Evolutionary conservation across 2,113 vertebrate genomes (phyloP).

Genomic region (Hypomesus transpacificus): DNA sequence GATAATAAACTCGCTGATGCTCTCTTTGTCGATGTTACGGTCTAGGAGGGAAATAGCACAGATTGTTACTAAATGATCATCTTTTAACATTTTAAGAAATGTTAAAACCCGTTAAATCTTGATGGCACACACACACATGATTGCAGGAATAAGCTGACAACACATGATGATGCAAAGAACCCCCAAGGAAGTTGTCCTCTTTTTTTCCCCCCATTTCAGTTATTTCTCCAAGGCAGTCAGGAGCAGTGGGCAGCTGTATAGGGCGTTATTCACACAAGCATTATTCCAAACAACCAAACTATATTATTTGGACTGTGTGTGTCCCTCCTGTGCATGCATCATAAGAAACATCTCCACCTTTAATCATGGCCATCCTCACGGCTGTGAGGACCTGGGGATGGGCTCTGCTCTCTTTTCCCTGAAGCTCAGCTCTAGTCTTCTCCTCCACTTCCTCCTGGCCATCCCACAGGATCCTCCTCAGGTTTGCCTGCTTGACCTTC

Average conservation of each 20-base stretch:
- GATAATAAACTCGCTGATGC: constrained; percentile 68
- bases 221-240: too few relatives aligned
- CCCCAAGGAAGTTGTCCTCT: too few relatives aligned
- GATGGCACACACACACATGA: too few relatives aligned
- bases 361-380: constrained; percentile 68
- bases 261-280: not conserved
- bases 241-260: too few relatives aligned
- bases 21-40: constrained; percentile 66
- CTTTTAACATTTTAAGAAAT: too few relatives aligned
- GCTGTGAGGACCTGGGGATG: constrained; percentile 36
- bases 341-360: constrained; percentile 59
- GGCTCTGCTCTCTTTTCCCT: constrained; percentile 30
- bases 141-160: too few relatives aligned
- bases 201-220: too few relatives aligned
- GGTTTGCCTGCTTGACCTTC: constrained; percentile 50
- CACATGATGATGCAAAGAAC: too few relatives aligned
- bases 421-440: not conserved
- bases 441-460: constrained; percentile 50
- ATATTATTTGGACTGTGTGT: not conserved
- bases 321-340: not conserved
- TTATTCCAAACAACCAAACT: not conserved
- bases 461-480: constrained; percentile 64
- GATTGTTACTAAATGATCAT: too few relatives aligned
- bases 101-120: too few relatives aligned
- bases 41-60: constrained; percentile 62